Conservation (phyloP, 2,797 vertebrate genomes). For the Mormyrops boulengeri region DNA sequence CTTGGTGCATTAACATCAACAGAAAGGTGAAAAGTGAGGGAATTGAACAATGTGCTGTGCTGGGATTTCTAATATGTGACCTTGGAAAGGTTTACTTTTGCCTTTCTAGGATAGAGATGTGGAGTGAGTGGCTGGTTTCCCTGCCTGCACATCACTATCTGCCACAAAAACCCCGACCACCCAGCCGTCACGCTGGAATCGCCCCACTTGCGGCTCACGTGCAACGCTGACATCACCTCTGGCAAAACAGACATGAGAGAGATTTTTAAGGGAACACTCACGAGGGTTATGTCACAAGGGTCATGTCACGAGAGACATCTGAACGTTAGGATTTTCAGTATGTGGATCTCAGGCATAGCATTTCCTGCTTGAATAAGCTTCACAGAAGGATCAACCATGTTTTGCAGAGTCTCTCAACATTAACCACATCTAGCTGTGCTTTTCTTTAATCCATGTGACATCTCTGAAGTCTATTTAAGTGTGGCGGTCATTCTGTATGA, state of each 20-base stretch:
- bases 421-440: neutral
- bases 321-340: neutral
- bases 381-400: neutral
- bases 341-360: neutral
- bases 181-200: neutral
- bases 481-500: neutral
- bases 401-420: neutral
- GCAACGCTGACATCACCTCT: neutral
- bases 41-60: neutral
- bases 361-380: neutral
- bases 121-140: neutral
- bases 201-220: neutral
- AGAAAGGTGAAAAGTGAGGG: neutral
- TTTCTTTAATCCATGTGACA: neutral
- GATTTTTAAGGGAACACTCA: neutral
- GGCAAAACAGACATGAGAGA: neutral
- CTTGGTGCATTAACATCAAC: neutral
- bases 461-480: neutral
- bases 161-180: neutral
- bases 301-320: neutral
- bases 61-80: neutral
- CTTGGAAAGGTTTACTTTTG: neutral
- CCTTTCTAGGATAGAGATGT: neutral
- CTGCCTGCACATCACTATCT: neutral
- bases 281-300: neutral